Evolutionary conservation across 2,113 vertebrate species (phyloP).

Genomic region (Carassius auratus): DNA sequence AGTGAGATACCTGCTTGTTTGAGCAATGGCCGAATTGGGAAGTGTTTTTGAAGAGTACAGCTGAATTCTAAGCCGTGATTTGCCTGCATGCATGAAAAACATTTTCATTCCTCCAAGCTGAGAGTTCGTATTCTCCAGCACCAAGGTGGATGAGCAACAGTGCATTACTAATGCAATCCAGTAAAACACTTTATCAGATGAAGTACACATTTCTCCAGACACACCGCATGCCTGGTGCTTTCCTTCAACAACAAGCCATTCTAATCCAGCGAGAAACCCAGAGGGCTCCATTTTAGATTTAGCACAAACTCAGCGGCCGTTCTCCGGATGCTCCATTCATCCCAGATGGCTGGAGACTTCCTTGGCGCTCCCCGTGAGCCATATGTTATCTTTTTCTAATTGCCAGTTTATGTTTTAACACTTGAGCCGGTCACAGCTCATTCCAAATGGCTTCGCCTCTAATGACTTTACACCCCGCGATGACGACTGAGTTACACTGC

Average conservation of each 20-base stretch:
- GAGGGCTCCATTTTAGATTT: not conserved
- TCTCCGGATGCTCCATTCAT: not conserved
- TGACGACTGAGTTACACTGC: not conserved
- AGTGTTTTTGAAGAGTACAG: not conserved
- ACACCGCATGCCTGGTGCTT: not conserved
- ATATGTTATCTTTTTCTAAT: slow-evolving; percentile 66
- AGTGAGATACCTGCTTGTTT: not conserved
- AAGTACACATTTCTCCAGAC: not conserved
- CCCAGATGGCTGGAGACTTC: slow-evolving; percentile 60
- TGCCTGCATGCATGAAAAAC: slow-evolving; percentile 51
- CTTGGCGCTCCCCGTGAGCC: slow-evolving; percentile 57
- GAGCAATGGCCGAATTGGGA: not conserved
- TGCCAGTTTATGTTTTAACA: slow-evolving; percentile 71
- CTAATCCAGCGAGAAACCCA: not conserved
- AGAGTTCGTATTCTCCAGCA: slow-evolving; percentile 61
- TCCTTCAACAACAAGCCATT: not conserved
- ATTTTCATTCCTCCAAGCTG: not conserved
- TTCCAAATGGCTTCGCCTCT: slow-evolving; percentile 65
- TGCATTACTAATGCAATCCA: slow-evolving; percentile 1
- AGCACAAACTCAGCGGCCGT: not conserved
- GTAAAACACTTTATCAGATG: slow-evolving; percentile 32
- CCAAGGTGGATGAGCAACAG: slow-evolving; percentile 33
- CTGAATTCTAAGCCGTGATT: not conserved
- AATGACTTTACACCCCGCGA: slow-evolving; percentile 60
- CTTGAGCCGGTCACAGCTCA: slow-evolving; percentile 64